Percentiles rank a stretch among this genome's conserved stretches.
Evolutionary conservation across 2,113 vertebrate species (phyloP).

Genomic region (Chlamydotis undulata): DNA sequence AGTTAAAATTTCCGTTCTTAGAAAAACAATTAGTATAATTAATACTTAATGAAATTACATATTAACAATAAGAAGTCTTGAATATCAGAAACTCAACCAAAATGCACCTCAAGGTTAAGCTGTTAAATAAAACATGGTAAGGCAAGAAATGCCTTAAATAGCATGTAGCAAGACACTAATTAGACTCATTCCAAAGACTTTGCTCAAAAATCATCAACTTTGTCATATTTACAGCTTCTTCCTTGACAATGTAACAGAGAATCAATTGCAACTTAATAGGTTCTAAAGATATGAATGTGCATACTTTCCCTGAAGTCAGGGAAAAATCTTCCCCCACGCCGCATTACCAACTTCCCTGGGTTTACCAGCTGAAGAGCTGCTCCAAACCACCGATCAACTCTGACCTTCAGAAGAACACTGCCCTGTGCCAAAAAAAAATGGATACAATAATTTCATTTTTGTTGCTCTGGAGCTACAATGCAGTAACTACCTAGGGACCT

Average conservation of each 20-base stretch:
- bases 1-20: not conserved
- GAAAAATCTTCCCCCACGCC: not conserved
- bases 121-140: not conserved
- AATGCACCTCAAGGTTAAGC: not conserved
- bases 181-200: not conserved
- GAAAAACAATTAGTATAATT: not conserved
- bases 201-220: not conserved
- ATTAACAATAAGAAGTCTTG: not conserved
- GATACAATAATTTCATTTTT: not conserved
- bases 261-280: not conserved
- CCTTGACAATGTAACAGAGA: not conserved
- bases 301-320: not conserved
- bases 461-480: not conserved
- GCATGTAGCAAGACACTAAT: not conserved
- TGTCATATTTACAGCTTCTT: not conserved
- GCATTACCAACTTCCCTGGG: not conserved
- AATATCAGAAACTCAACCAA: not conserved
- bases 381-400: not conserved
- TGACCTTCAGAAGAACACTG: not conserved
- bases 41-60: not conserved
- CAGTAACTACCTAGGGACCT: not conserved
- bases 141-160: not conserved
- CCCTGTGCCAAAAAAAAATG: not conserved
- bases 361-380: not conserved
- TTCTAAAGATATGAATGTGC: not conserved